phyloP scores from a whole-genome alignment of 2,888 invertebrate species.

The Pseudococcus longispinus region DNA sequence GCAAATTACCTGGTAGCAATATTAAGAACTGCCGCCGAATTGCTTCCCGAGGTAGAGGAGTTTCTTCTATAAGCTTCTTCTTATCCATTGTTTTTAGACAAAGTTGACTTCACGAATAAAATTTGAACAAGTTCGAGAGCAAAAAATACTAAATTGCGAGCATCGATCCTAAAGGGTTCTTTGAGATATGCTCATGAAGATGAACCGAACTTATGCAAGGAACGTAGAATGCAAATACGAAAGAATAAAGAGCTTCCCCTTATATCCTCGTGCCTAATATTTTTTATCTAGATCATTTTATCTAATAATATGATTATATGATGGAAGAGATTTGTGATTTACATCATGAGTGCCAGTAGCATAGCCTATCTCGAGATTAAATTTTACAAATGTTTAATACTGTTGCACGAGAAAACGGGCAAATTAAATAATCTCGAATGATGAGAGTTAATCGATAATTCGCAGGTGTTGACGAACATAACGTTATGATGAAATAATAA shows the following conservation, averaged over 20 bases:
- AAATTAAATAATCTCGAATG: background rate
- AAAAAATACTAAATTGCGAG: background rate
- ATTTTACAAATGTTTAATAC: background rate
- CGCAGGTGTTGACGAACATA: background rate
- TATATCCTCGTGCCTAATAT: background rate
- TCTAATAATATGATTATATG: background rate
- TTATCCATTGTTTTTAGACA: constrained; percentile 6
- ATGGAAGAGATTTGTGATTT: background rate
- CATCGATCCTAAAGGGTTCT: background rate
- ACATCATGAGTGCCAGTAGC: background rate
- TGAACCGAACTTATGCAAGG: background rate
- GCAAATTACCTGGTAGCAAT: constrained; percentile 3
- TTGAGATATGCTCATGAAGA: background rate
- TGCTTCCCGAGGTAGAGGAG: background rate
- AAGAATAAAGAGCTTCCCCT: background rate
- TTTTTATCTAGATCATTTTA: background rate
- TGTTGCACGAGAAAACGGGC: background rate
- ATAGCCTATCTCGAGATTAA: background rate
- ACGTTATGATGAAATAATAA: background rate
- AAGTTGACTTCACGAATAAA: background rate
- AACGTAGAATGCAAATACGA: background rate
- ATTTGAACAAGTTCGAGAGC: background rate
- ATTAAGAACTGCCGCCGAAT: background rate
- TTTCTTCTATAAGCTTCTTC: background rate
- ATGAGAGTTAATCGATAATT: background rate